Conservation (phyloP, 2,797 vertebrate genomes). For the Echiichthys vipera region DNA sequence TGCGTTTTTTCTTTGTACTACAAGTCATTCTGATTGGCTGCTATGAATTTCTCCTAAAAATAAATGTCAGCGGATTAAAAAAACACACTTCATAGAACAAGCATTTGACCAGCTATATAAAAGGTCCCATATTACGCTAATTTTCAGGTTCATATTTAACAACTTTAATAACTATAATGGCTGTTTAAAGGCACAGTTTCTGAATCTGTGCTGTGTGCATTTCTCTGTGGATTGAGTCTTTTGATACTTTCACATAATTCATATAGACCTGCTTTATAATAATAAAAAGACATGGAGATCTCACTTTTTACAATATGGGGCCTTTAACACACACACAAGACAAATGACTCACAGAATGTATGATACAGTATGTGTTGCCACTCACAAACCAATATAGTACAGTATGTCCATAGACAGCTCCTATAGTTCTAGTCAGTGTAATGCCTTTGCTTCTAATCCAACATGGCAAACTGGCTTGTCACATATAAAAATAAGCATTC, state of each 20-base stretch:
- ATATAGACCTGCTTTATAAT: too few species aligned
- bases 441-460: conserved; percentile 42
- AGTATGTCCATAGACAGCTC: conserved; percentile 30
- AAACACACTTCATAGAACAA: not conserved
- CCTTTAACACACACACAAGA: too few species aligned
- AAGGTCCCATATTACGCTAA: too few species aligned
- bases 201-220: too few species aligned
- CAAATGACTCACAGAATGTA: conserved; percentile 16
- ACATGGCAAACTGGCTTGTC: conserved; percentile 44
- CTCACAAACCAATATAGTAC: conserved; percentile 20
- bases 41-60: not conserved
- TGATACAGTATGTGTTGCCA: too few species aligned
- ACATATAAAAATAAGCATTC: conserved; percentile 61
- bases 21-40: not conserved
- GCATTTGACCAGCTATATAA: not conserved
- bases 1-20: not conserved
- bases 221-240: too few species aligned
- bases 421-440: not conserved
- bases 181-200: too few species aligned
- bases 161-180: too few species aligned
- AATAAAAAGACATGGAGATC: too few species aligned
- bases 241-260: too few species aligned
- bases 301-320: too few species aligned
- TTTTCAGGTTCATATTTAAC: too few species aligned
- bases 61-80: conserved; percentile 3